Conservation (phyloP, 2,113 vertebrate genomes). For the Chloropsis cyanopogon region DNA sequence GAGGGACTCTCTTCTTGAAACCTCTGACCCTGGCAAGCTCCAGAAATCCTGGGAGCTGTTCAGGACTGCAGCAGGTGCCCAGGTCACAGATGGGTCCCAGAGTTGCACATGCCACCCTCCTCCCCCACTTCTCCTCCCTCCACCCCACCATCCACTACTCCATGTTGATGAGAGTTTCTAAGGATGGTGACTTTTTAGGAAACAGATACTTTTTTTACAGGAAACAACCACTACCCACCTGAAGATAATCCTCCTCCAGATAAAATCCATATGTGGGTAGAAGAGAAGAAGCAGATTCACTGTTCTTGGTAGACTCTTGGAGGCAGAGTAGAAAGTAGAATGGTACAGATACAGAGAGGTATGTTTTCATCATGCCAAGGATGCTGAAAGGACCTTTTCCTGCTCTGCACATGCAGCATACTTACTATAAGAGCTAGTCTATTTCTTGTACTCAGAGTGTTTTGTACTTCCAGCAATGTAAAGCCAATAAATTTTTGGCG, state of each 20-base stretch:
- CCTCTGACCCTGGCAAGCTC: background rate
- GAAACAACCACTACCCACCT: accelerated
- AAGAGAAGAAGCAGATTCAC: background rate
- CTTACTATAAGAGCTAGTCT: background rate
- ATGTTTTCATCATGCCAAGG: background rate
- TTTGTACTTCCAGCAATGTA: background rate
- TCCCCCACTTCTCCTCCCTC: background rate
- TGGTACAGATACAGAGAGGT: background rate
- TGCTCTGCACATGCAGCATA: background rate
- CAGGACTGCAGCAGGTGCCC: background rate
- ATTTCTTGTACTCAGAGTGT: background rate
- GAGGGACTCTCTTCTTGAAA: background rate
- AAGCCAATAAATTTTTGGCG: background rate
- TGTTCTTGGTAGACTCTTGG: background rate
- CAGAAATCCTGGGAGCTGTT: background rate
- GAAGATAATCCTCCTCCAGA: background rate
- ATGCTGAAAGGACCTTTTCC: background rate
- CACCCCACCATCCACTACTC: background rate
- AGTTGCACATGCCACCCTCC: background rate
- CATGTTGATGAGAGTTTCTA: background rate
- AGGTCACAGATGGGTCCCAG: accelerated
- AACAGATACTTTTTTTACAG: background rate
- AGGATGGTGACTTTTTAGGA: background rate
- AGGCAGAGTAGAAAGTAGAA: background rate
- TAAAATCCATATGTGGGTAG: background rate